Evolutionary conservation across 35 echinoderm and acorn worm genomes (phyloP).

Genomic region (Holothuria glaberrima): DNA sequence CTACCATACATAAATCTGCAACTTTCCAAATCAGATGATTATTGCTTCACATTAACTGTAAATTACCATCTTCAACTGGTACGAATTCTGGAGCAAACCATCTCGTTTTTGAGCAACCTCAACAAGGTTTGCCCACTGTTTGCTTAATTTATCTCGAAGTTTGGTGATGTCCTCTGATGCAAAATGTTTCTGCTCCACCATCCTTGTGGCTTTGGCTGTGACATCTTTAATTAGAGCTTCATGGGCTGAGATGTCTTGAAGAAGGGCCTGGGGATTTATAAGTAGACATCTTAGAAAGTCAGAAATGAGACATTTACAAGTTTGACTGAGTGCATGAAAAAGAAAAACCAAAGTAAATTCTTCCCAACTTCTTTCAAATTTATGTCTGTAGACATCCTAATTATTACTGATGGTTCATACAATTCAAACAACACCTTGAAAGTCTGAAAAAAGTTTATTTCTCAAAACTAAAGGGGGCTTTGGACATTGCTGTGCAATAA

Average conservation of each 20-base stretch:
- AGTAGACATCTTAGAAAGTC: neutral
- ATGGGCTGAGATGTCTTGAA: conserved; percentile 84
- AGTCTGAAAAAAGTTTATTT: no score
- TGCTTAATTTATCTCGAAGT: conserved; percentile 46
- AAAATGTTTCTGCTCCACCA: conserved; percentile 74
- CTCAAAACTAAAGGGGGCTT: no score
- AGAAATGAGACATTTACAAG: no score
- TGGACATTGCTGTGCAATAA: no score
- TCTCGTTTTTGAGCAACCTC: conserved; percentile 45
- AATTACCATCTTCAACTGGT: conserved; percentile 12
- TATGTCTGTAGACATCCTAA: no score
- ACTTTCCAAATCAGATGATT: no score
- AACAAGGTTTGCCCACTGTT: conserved; percentile 65
- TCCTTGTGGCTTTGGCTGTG: conserved; percentile 17
- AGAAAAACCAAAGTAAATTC: neutral
- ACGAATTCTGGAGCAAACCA: neutral
- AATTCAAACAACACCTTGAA: no score
- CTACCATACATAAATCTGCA: no score
- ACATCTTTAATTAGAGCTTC: conserved; percentile 72
- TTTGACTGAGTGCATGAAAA: no score
- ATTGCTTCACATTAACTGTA: no score
- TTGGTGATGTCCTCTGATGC: conserved; percentile 65
- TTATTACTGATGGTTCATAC: no score
- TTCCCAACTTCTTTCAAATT: neutral
- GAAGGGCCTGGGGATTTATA: conserved; percentile 51